Evolutionary conservation across 2,888 invertebrate genomes (phyloP).

Genomic region (Amblyjoppa fuscipennis): DNA sequence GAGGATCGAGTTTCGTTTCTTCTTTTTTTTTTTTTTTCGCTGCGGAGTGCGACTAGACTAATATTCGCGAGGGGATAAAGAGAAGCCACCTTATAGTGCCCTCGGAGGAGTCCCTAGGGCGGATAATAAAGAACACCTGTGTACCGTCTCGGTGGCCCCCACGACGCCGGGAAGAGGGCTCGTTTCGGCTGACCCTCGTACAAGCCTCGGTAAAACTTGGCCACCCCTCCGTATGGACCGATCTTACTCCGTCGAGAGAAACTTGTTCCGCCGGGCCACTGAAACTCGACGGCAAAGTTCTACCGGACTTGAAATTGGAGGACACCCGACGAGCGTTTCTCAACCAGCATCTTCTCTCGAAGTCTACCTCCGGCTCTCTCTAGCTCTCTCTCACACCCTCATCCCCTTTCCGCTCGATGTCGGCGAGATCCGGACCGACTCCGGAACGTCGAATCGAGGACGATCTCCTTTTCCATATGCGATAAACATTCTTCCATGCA

Average conservation of each 20-base stretch:
- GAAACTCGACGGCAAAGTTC: conserved; percentile 63
- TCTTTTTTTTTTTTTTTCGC: background rate
- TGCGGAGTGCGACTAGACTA: background rate
- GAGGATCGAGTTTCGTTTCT: conserved; percentile 6
- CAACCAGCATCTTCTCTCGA: conserved; percentile 4
- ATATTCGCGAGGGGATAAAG: conserved; percentile 13
- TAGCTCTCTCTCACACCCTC: conserved; percentile 12
- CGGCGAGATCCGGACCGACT: background rate
- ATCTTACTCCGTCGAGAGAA: conserved; percentile 52
- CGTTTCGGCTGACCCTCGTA: conserved; percentile 25
- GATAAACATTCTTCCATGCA: background rate
- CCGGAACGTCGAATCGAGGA: background rate
- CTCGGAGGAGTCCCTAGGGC: conserved; percentile 30
- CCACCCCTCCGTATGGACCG: conserved; percentile 40
- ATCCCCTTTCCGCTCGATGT: background rate
- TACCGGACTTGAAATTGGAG: conserved; percentile 65
- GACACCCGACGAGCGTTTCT: conserved; percentile 61
- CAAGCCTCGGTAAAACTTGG: conserved; percentile 49
- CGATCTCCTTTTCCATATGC: background rate
- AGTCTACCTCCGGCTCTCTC: conserved; percentile 36
- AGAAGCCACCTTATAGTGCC: conserved; percentile 35
- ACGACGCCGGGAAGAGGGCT: conserved; percentile 28
- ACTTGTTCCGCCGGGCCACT: conserved; percentile 53
- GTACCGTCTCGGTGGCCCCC: conserved; percentile 29
- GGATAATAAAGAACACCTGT: conserved; percentile 52